These are phyloP conservation scores for Anoplolepis gracilipes DNA, from an alignment of 1,140 invertebrate species.

Conservation along the genomic window DNA sequence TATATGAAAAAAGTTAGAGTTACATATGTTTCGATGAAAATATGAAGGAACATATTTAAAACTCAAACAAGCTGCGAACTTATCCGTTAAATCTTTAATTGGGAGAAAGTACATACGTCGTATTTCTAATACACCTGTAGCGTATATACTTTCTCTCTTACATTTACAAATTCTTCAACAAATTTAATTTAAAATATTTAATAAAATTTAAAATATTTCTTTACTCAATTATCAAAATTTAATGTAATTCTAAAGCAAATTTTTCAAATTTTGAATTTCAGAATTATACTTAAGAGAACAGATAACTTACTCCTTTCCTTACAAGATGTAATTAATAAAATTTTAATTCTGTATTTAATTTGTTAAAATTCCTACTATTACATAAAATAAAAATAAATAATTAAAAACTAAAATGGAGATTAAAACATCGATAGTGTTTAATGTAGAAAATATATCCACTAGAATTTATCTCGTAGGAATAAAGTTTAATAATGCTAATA, in stretches of 20 bases:
- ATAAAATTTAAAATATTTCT: conserved; percentile 22
- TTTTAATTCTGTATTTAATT: neutral
- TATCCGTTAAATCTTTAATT: conserved; percentile 42
- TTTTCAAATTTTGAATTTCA: neutral
- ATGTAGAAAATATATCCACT: neutral
- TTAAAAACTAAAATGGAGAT: neutral
- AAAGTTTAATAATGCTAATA: no score
- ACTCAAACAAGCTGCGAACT: neutral
- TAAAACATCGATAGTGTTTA: no score
- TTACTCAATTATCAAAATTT: neutral
- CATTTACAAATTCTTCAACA: conserved; percentile 2
- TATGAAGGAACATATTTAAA: neutral
- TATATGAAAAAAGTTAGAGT: neutral
- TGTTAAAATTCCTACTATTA: neutral
- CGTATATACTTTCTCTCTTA: conserved; percentile 39
- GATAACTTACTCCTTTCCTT: neutral
- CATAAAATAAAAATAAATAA: neutral
- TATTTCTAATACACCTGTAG: conserved; percentile 14
- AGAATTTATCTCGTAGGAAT: neutral
- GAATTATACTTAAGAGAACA: neutral
- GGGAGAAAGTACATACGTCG: conserved; percentile 52
- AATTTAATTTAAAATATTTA: no score
- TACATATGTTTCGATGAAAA: neutral
- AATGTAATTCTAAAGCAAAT: neutral
- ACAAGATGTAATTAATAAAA: neutral